Evolutionary conservation across 37 sponge, comb jelly and placozoan species (phyloP).

Genomic region (Oscarella lobularis): DNA sequence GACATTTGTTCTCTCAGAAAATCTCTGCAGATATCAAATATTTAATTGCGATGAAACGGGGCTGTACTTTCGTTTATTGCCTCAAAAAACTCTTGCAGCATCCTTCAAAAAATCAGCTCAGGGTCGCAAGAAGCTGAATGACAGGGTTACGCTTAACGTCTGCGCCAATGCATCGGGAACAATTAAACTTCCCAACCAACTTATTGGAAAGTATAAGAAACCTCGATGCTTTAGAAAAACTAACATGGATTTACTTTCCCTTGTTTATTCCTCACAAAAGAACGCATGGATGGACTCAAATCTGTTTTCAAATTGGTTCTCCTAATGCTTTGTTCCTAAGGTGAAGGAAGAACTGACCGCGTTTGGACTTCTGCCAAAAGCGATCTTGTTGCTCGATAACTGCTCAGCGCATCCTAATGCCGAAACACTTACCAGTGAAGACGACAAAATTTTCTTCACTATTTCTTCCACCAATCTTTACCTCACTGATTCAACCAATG

Average conservation of each 20-base stretch:
- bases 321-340: conserved; percentile 35
- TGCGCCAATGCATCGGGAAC: conserved; percentile 54
- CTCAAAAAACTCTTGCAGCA: no score
- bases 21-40: no score
- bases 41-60: no score
- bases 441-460: conserved; percentile 22
- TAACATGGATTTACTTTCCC: conserved; percentile 17
- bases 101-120: conserved; percentile 39
- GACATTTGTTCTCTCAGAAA: no score
- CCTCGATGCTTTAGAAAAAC: conserved; percentile 43
- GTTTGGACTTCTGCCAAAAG: conserved; percentile 22
- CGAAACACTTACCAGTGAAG: conserved; percentile 21
- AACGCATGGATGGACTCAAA: conserved; percentile 52
- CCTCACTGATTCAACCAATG: no score
- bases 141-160: conserved; percentile 34
- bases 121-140: conserved; percentile 38
- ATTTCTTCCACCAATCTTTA: no score
- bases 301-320: conserved; percentile 46
- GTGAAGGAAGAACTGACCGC: conserved; percentile 11
- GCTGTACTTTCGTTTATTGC: no score
- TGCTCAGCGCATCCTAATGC: conserved; percentile 39
- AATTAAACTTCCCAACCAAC: no score
- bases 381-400: conserved; percentile 40
- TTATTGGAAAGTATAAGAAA: conserved; percentile 41
- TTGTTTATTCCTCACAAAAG: conserved; percentile 24